Conservation (phyloP, 2,888 invertebrate genomes). For the Drosophila merina region DNA sequence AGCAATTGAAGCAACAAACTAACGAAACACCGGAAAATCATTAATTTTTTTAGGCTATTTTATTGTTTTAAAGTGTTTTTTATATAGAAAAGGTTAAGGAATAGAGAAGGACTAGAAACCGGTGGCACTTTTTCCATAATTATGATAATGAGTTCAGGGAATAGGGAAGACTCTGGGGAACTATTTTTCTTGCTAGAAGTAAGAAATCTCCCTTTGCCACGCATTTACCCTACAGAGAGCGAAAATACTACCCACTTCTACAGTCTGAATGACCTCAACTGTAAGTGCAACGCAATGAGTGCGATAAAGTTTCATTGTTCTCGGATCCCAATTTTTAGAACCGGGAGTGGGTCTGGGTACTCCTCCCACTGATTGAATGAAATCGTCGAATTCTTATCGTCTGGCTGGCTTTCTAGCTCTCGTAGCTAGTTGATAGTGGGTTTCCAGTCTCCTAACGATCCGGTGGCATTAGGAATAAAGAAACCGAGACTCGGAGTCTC, state of each 20-base stretch:
- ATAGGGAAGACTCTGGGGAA: too few species aligned
- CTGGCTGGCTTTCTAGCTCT: background rate
- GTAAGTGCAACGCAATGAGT: constrained; percentile 8
- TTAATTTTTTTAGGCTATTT: background rate
- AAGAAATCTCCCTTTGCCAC: too few species aligned
- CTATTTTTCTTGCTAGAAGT: too few species aligned
- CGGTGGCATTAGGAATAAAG: constrained; percentile 1
- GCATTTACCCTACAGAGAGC: too few species aligned
- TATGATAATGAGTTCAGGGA: too few species aligned
- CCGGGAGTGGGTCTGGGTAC: background rate
- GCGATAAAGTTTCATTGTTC: constrained; percentile 43
- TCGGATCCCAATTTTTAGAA: constrained; percentile 14
- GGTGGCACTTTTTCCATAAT: too few species aligned
- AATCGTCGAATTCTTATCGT: constrained; percentile 34
- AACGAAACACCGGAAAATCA: constrained; percentile 6
- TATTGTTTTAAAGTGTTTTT: too few species aligned
- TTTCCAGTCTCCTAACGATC: background rate
- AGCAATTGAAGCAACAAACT: constrained; percentile 15
- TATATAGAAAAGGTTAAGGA: too few species aligned
- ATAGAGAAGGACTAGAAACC: too few species aligned
- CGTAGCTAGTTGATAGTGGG: constrained; percentile 1
- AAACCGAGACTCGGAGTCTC: constrained; percentile 17
- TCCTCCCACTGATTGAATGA: constrained; percentile 23
- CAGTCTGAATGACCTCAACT: constrained; percentile 5
- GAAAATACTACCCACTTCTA: too few species aligned